Conservation (phyloP, 2,888 invertebrate genomes). For the Drosophila recens region DNA sequence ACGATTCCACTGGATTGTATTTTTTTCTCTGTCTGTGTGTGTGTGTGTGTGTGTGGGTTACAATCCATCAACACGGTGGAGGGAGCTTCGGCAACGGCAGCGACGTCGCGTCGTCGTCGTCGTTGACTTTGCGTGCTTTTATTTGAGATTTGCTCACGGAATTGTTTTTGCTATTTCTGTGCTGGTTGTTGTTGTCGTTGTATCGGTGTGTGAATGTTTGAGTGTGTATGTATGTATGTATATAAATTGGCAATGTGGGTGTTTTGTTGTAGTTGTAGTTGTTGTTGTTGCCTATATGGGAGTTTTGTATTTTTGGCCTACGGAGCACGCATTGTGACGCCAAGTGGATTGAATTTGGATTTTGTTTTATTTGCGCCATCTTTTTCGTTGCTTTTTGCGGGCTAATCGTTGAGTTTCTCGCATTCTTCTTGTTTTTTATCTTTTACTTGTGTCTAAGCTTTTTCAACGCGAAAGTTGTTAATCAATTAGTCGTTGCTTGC, state of each 20-base stretch:
- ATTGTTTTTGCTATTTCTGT: conserved; percentile 48
- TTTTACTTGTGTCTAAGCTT: conserved; percentile 24
- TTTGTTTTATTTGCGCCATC: conserved; percentile 53
- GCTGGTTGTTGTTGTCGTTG: neutral
- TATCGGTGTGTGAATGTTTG: neutral
- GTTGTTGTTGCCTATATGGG: neutral
- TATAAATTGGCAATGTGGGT: conserved; percentile 58
- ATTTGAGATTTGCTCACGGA: conserved; percentile 76
- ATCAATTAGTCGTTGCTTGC: conserved; percentile 45
- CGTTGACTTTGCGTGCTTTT: conserved; percentile 72
- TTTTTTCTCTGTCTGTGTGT: conserved; percentile 44
- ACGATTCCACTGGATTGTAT: conserved; percentile 66
- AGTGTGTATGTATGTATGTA: conserved; percentile 29
- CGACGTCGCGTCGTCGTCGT: conserved; percentile 38
- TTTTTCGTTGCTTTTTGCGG: conserved; percentile 30
- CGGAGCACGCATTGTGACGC: conserved; percentile 32
- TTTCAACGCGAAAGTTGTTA: conserved; percentile 39
- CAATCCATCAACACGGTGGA: conserved; percentile 70
- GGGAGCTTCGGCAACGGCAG: conserved; percentile 20
- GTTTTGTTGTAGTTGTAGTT: conserved; percentile 38
- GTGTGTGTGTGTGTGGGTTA: conserved; percentile 49
- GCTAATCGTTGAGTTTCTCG: conserved; percentile 10
- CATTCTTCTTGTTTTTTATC: conserved; percentile 10
- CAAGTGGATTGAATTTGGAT: conserved; percentile 75
- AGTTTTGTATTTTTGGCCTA: conserved; percentile 29